phyloP scores from a whole-genome alignment of 2,888 invertebrate genomes.

The Taphrorychus bicolor region DNA sequence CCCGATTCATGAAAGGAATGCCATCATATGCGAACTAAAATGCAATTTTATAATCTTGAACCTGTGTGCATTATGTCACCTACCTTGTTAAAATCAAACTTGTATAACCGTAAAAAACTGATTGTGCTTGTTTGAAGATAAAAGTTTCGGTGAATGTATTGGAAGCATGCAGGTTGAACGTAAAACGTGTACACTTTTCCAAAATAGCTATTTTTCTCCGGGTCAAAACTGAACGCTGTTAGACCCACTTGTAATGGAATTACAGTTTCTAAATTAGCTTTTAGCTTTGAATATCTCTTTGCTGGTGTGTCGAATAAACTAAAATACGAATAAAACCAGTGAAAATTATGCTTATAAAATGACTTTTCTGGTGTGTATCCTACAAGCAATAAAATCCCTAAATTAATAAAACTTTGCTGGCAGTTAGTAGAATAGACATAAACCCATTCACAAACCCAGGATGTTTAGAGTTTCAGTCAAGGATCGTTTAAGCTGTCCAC shows the following conservation, averaged over 20 bases:
- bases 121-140: slow-evolving; percentile 70
- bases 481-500: not conserved
- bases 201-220: slow-evolving; percentile 66
- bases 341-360: not conserved
- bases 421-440: too few species aligned
- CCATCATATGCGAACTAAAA: slow-evolving; percentile 73
- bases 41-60: not conserved
- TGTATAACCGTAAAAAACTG: slow-evolving; percentile 68
- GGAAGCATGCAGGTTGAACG: slow-evolving; percentile 70
- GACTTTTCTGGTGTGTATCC: too few species aligned
- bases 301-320: slow-evolving; percentile 68
- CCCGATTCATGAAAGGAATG: slow-evolving; percentile 70
- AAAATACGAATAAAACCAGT: slow-evolving; percentile 50
- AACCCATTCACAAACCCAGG: not conserved
- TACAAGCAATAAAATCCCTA: too few species aligned
- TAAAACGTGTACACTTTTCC: slow-evolving; percentile 73
- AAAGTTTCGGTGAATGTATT: slow-evolving; percentile 67
- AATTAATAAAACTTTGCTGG: too few species aligned
- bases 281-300: slow-evolving; percentile 65
- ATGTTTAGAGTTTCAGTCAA: not conserved
- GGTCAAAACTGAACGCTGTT: slow-evolving; percentile 68
- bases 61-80: not conserved
- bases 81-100: slow-evolving; percentile 82
- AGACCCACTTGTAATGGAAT: slow-evolving; percentile 75
- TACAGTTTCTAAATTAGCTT: slow-evolving; percentile 61